Percentiles rank a stretch among this genome's conserved stretches.
Evolutionary conservation across 2,113 vertebrate species (phyloP).

Genomic region (Seriola dumerili): DNA sequence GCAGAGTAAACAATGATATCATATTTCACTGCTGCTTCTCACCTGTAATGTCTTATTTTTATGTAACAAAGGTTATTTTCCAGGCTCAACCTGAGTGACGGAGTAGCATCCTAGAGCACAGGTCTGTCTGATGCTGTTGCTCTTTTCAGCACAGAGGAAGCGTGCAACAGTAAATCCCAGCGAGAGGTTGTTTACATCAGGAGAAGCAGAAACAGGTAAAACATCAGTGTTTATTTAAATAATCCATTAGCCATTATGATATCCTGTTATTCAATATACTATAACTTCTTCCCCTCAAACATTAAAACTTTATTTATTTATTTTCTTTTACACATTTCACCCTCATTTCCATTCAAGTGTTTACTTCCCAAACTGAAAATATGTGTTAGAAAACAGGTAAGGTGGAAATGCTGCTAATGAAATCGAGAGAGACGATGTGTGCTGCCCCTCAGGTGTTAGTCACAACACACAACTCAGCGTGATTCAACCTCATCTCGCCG

Average conservation of each 20-base stretch:
- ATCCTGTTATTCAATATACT: neutral
- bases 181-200: no score
- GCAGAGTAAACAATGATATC: no score
- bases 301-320: no score
- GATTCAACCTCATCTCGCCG: conserved; percentile 55
- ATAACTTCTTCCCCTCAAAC: no score
- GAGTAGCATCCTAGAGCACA: no score
- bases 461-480: conserved; percentile 26
- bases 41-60: no score
- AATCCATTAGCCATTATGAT: neutral
- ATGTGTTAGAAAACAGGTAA: neutral
- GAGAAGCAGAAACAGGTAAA: neutral
- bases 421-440: neutral
- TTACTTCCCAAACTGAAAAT: neutral
- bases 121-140: no score
- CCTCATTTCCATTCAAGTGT: neutral
- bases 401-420: neutral
- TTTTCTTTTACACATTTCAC: neutral
- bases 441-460: conserved; percentile 35
- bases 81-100: no score
- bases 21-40: no score
- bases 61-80: no score
- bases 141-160: no score
- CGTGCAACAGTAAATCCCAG: neutral
- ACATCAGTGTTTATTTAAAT: neutral